Evolutionary conservation across 2,888 invertebrate species (phyloP).

Genomic region (Protodeltote pygarga): DNA sequence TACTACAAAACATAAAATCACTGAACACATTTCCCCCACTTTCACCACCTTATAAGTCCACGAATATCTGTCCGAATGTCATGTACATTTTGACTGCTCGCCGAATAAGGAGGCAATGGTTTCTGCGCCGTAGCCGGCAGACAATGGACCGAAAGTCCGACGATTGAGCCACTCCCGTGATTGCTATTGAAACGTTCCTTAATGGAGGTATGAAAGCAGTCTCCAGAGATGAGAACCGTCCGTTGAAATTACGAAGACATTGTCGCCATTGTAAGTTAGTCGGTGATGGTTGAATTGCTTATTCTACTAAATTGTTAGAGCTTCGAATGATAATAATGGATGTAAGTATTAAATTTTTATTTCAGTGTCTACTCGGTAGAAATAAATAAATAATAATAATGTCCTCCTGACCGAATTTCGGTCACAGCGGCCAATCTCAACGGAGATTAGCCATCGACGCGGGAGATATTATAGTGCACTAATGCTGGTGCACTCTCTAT

Average conservation of each 20-base stretch:
- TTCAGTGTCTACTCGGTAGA: background rate
- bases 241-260: constrained; percentile 49
- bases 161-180: constrained; percentile 59
- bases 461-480: too few species aligned
- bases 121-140: constrained; percentile 17
- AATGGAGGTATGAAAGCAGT: constrained; percentile 48
- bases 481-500: too few species aligned
- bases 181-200: constrained; percentile 61
- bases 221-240: constrained; percentile 37
- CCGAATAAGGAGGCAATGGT: constrained; percentile 35
- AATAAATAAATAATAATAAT: too few species aligned
- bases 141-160: constrained; percentile 51
- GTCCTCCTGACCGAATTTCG: too few species aligned
- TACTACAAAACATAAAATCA: too few species aligned
- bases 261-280: constrained; percentile 41
- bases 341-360: background rate
- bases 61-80: constrained; percentile 3
- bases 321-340: background rate
- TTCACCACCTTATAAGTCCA: constrained; percentile 8
- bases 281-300: constrained; percentile 22
- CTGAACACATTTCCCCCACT: constrained; percentile 1
- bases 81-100: constrained; percentile 9
- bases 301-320: constrained; percentile 2
- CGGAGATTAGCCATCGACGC: too few species aligned
- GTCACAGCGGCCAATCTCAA: too few species aligned